phyloP scores from a whole-genome alignment of 2,888 invertebrate genomes.

The Zaprionus lineosus region DNA sequence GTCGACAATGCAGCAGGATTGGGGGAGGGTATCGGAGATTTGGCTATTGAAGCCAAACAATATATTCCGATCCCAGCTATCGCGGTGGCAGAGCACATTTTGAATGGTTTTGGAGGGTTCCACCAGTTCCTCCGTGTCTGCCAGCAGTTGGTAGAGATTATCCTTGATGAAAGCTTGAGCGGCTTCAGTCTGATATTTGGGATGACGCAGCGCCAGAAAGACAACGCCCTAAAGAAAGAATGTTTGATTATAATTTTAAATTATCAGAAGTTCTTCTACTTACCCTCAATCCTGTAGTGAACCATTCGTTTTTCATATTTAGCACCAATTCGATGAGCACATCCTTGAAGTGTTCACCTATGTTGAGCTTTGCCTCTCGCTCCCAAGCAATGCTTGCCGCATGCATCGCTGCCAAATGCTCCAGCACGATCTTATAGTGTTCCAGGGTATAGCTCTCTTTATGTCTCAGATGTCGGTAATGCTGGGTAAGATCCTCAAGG shows the following conservation, averaged over 20 bases:
- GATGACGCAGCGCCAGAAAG: slow-evolving; percentile 67
- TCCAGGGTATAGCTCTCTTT: slow-evolving; percentile 44
- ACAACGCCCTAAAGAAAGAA: slow-evolving; percentile 60
- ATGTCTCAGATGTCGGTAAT: slow-evolving; percentile 51
- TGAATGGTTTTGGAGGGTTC: slow-evolving; percentile 76
- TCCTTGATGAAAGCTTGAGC: slow-evolving; percentile 62
- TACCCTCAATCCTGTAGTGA: slow-evolving; percentile 69
- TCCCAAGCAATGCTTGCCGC: slow-evolving; percentile 78
- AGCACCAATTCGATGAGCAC: slow-evolving; percentile 61
- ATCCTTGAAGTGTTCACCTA: slow-evolving; percentile 57
- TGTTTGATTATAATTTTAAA: not conserved
- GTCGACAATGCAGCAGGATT: slow-evolving; percentile 84
- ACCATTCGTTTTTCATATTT: slow-evolving; percentile 70
- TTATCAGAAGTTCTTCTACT: not conserved
- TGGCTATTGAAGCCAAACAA: slow-evolving; percentile 72
- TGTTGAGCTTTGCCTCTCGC: slow-evolving; percentile 55
- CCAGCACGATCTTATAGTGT: slow-evolving; percentile 63
- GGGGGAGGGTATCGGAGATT: slow-evolving; percentile 69
- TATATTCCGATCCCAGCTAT: slow-evolving; percentile 82
- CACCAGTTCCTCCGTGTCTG: slow-evolving; percentile 55
- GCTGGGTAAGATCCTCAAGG: slow-evolving; percentile 68
- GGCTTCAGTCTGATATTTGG: slow-evolving; percentile 63
- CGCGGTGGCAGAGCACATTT: slow-evolving; percentile 83
- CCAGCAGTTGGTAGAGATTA: slow-evolving; percentile 59
- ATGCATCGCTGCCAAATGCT: slow-evolving; percentile 69